Evolutionary conservation across 2,113 vertebrate genomes (phyloP).

Genomic region (Hystrix cristata): DNA sequence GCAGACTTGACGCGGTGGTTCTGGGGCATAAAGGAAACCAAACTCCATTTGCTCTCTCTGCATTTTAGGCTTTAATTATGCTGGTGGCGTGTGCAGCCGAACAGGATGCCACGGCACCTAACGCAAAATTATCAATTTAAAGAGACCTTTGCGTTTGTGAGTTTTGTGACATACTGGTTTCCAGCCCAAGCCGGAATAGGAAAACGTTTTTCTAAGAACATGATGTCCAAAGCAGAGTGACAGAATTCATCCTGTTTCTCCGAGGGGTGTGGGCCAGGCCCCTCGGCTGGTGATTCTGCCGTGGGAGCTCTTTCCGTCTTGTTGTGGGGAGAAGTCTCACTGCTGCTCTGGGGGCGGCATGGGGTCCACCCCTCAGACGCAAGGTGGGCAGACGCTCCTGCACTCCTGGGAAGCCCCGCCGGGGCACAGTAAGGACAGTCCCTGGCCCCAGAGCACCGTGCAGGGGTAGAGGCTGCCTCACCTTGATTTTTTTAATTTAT

Average conservation of each 20-base stretch:
- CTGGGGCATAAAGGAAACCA: conserved; percentile 74
- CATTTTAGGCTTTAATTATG: conserved; percentile 83
- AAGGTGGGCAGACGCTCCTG: conserved; percentile 48
- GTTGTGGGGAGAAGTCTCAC: conserved; percentile 84
- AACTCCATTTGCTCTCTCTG: conserved; percentile 78
- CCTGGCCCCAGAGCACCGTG: conserved; percentile 71
- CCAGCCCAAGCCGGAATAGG: conserved; percentile 75
- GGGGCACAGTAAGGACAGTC: conserved; percentile 45
- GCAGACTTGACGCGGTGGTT: conserved; percentile 80
- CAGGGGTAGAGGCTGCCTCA: conserved; percentile 53
- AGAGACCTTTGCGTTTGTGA: conserved; percentile 66
- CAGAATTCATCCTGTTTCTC: conserved; percentile 78
- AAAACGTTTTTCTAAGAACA: conserved; percentile 59
- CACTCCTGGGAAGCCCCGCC: conserved; percentile 15
- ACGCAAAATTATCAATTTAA: conserved; percentile 79
- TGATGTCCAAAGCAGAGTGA: conserved; percentile 64
- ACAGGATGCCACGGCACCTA: conserved; percentile 73
- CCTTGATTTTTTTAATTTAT: conserved; percentile 52
- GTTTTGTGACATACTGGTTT: conserved; percentile 66
- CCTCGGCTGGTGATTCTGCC: conserved; percentile 77
- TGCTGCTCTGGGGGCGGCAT: conserved; percentile 65
- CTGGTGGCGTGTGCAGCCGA: conserved; percentile 64
- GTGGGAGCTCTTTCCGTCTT: conserved; percentile 84
- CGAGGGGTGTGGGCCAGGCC: conserved; percentile 74
- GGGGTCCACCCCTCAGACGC: conserved; percentile 54